Evolutionary conservation across 2,113 vertebrate genomes (phyloP).

Genomic region (Arothron firmamentum): DNA sequence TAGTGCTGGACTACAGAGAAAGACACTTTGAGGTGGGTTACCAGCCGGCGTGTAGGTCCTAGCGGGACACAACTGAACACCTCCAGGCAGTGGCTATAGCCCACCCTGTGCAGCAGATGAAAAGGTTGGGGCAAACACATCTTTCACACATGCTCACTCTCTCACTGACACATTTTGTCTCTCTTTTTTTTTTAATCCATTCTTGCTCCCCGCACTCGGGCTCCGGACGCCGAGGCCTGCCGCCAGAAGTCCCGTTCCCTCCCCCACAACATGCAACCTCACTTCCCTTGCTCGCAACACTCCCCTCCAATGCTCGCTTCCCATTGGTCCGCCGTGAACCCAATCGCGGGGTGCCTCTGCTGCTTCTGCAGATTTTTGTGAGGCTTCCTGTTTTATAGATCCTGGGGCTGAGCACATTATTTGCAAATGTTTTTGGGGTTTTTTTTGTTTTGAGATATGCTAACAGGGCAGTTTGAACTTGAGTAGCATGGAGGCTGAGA

Average conservation of each 20-base stretch:
- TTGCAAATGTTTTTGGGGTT: slow-evolving; percentile 1
- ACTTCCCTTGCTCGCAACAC: slow-evolving; percentile 47
- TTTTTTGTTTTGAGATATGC: slow-evolving; percentile 1
- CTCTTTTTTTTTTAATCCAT: slow-evolving; percentile 36
- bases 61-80: slow-evolving; percentile 81
- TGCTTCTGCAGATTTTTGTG: slow-evolving; percentile 45
- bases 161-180: slow-evolving; percentile 68
- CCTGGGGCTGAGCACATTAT: slow-evolving; percentile 12
- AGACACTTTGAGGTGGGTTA: slow-evolving; percentile 85
- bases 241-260: slow-evolving; percentile 32
- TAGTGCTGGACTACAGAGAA: slow-evolving; percentile 77
- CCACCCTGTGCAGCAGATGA: slow-evolving; percentile 84
- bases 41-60: slow-evolving; percentile 80
- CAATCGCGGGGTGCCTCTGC: slow-evolving; percentile 49
- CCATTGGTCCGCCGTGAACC: slow-evolving; percentile 61
- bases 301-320: slow-evolving; percentile 54
- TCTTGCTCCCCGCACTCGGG: slow-evolving; percentile 56
- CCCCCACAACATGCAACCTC: slow-evolving; percentile 13
- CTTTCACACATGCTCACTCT: slow-evolving; percentile 77
- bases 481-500: slow-evolving; percentile 7
- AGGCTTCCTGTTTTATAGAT: slow-evolving; percentile 36
- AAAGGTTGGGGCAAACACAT: slow-evolving; percentile 87
- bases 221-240: slow-evolving; percentile 61
- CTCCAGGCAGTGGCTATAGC: slow-evolving; percentile 87
- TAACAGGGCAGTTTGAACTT: slow-evolving; percentile 7